Evolutionary conservation across 2,888 invertebrate genomes (phyloP), one percentile per base, ranked within the genome.

Genomic region (Diloba caeruleocephala): DNA sequence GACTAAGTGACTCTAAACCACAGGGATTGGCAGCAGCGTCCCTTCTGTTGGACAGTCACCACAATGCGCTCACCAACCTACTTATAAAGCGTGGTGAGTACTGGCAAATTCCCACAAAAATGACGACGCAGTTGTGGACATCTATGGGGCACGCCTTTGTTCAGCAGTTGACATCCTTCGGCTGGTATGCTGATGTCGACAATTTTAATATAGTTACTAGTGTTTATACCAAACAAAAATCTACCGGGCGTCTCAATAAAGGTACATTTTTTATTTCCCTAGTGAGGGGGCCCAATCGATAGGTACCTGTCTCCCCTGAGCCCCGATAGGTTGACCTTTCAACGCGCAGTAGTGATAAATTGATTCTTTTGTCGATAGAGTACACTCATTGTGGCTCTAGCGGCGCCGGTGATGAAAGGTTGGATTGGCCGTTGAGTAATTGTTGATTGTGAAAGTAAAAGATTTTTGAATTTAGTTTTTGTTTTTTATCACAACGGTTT

Each of bases 311-410:
- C 62, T 36, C 48, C 68, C 56, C 52, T 48, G 32, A 49, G 51
- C 34, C 59, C 52, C 32, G 62, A 63, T 60, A 62, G 60, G 51
- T 63, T 71, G 80, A 78, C 82, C 78, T 81, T 84, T 81, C 81
- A 76, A 19, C 34, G 72, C 65, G 68, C 46, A 43, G 74, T 60
- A 68, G 72, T 84, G 84, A 87, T 86, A 85, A 87, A 87, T 86
- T 83, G 87, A 79, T 81, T 80, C 76, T 68, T 78, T 82, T 84
- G 80, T 82, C 63, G 66, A 62, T 44, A 54, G 44, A 54, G 62
- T 37, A 66, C 61, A 55, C 59, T 65, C 44, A 36, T 50, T 46
- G 63, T 36, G 43, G 55, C 38, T 39, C 31, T 25, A 36, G 17
- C 17, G 36, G 17, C 17, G 36, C 8, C 34, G 43, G 34, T 34